A percentile compares a stretch with the other conserved stretches of the same genome.
Evolutionary conservation across 2,888 invertebrate species (phyloP).

Genomic region (Drosophila maculinotata): DNA sequence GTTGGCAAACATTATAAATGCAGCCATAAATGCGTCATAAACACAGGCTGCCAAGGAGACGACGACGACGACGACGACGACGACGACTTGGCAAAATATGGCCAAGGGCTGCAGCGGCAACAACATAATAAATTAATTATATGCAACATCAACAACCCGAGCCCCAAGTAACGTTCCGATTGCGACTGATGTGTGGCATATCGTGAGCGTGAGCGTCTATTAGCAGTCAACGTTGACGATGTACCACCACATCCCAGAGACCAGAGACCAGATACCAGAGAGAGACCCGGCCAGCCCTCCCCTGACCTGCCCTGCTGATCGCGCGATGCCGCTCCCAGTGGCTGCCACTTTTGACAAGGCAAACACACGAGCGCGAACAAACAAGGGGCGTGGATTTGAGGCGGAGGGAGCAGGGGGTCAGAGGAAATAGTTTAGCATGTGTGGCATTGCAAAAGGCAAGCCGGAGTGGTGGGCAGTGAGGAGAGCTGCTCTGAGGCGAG

Average conservation of each 20-base stretch:
- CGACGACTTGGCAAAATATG: constrained; percentile 51
- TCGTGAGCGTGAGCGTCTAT: constrained; percentile 72
- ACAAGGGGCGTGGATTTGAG: constrained; percentile 65
- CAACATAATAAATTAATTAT: constrained; percentile 80
- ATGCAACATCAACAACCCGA: constrained; percentile 76
- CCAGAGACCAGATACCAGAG: not conserved
- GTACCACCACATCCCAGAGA: constrained; percentile 17
- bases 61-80: constrained; percentile 6
- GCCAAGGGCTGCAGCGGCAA: constrained; percentile 66
- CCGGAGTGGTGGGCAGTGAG: not conserved
- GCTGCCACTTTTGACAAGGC: constrained; percentile 63
- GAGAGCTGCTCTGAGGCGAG: constrained; percentile 25
- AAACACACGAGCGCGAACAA: constrained; percentile 70
- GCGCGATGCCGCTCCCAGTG: constrained; percentile 31
- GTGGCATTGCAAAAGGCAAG: constrained; percentile 58
- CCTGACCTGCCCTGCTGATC: constrained; percentile 32
- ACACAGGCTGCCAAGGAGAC: constrained; percentile 31
- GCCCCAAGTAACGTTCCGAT: constrained; percentile 22
- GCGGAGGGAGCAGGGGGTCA: constrained; percentile 10
- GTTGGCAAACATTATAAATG: constrained; percentile 66
- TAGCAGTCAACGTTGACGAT: constrained; percentile 75
- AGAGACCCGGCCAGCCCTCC: constrained; percentile 13
- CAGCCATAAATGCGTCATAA: constrained; percentile 72
- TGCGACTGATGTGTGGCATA: constrained; percentile 70
- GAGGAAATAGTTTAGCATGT: constrained; percentile 72